Evolutionary conservation across 2,888 invertebrate species (phyloP), one percentile per base, ranked within the genome.

Genomic region (Zhuqinia jingwanae): DNA sequence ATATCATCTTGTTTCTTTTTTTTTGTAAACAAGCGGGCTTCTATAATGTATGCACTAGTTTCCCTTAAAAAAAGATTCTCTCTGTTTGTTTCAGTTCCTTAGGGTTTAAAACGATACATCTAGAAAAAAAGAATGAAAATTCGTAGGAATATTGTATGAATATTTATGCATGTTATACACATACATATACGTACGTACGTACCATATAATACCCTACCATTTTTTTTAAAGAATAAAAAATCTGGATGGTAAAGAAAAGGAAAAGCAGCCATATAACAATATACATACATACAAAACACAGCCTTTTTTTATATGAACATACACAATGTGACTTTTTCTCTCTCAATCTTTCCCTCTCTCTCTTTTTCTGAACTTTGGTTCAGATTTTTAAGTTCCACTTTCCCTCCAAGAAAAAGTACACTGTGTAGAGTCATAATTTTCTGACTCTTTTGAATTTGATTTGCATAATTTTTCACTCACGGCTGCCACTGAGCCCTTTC

Each of bases 381-480:
- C 77, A 80, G 77, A 53, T 78, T 85, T n/a, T 78, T 73, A 25
- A 47, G 78, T 83, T 79, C 68, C 79, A 68, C 83, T 84, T 87
- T 87, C 84, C 88, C 80, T 85, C 45, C 63, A 79, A 78, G 82
- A 87, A 76, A 86, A 87, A 82, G 68, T 81, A 56, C 50, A 65
- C n/a, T n/a, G 63, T 63, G 75, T 27, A 83, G 87, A 90, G 88
- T 90, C 90, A 90, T 90, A 90, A 90, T 90, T 90, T 86, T 89
- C 88, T 89, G 88, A 89, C 89, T 90, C 88, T 87, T 88, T 90
- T 90, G 90, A 90, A 90, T 90, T 88, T 87, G 87, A 90, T 90
- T 90, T 90, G 89, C 90, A 90, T 90, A 90, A 90, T 90, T 90
- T 90, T 89, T 90, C 90, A 90, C 90, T 90, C 90, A 90, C 88